Conservation (phyloP, 2,888 invertebrate genomes). For the Drosophila ustulata region DNA sequence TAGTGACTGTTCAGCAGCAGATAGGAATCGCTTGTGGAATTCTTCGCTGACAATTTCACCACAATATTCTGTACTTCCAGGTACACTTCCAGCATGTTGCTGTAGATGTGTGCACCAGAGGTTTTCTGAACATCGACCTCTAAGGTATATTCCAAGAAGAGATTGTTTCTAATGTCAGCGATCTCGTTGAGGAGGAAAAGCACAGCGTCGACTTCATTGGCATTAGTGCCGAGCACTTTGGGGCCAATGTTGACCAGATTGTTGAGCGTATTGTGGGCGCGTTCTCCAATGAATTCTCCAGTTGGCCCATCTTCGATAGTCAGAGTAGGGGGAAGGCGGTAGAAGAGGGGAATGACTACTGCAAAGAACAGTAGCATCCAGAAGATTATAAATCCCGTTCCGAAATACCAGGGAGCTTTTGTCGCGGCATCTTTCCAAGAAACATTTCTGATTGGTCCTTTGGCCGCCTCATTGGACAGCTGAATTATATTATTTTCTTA, state of each 20-base stretch:
- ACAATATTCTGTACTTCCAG: conserved; percentile 82
- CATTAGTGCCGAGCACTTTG: conserved; percentile 89
- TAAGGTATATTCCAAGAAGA: conserved; percentile 72
- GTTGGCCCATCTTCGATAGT: conserved; percentile 62
- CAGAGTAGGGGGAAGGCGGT: conserved; percentile 69
- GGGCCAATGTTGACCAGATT: conserved; percentile 86
- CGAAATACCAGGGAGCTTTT: conserved; percentile 67
- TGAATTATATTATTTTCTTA: not conserved
- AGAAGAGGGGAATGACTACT: conserved; percentile 67
- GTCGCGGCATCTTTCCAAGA: not conserved
- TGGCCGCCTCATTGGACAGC: conserved; percentile 28
- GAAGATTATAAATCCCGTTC: conserved; percentile 66
- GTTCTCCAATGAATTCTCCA: conserved; percentile 88
- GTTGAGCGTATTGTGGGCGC: conserved; percentile 85
- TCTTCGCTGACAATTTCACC: conserved; percentile 77
- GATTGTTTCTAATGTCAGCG: conserved; percentile 58
- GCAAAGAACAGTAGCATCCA: conserved; percentile 76
- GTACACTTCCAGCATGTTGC: conserved; percentile 74
- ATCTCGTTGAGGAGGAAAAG: conserved; percentile 84
- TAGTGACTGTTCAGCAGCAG: conserved; percentile 95
- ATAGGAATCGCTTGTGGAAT: conserved; percentile 72
- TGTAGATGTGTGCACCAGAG: conserved; percentile 73
- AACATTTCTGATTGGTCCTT: not conserved
- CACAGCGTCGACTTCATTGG: conserved; percentile 88
- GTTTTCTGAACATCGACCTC: conserved; percentile 80